These are phyloP conservation scores for Dione vanillae DNA, from an alignment of 2,888 invertebrate species.

Conservation along the genomic window DNA sequence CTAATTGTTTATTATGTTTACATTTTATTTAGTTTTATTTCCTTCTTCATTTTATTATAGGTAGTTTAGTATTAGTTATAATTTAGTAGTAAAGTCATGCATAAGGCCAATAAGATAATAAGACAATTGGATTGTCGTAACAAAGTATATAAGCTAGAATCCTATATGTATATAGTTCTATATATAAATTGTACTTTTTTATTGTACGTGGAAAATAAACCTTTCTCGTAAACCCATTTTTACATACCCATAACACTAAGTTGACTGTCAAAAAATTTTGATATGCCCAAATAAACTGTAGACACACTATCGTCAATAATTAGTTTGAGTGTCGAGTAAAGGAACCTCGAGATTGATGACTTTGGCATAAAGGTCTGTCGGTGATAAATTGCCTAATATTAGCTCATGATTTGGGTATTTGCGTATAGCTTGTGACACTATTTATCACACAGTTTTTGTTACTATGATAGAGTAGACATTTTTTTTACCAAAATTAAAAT, in stretches of 20 bases:
- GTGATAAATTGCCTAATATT: conserved; percentile 82
- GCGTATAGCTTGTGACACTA: conserved; percentile 66
- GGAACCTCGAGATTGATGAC: conserved; percentile 80
- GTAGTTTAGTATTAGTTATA: too few relatives aligned
- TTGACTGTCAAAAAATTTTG: conserved; percentile 57
- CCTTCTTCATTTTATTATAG: too few relatives aligned
- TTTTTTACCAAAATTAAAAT: too few relatives aligned
- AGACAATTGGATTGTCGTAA: too few relatives aligned
- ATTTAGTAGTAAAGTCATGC: too few relatives aligned
- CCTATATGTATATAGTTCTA: too few relatives aligned
- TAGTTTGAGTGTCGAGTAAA: conserved; percentile 79
- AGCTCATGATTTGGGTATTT: conserved; percentile 82
- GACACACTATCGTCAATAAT: conserved; percentile 77
- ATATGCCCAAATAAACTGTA: conserved; percentile 72
- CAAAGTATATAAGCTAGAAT: too few relatives aligned
- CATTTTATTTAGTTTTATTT: too few relatives aligned
- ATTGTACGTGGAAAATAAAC: too few relatives aligned
- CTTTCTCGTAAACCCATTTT: not conserved
- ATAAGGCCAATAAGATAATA: too few relatives aligned
- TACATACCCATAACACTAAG: not conserved
- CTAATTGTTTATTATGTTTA: too few relatives aligned
- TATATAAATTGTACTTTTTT: too few relatives aligned
- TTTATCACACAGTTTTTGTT: conserved; percentile 59
- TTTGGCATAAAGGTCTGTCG: conserved; percentile 77
- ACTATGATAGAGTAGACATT: conserved; percentile 30